These are phyloP conservation scores for Acrocephalus scirpaceus DNA, from an alignment of 2,797 vertebrate genomes.

Conservation along the genomic window DNA sequence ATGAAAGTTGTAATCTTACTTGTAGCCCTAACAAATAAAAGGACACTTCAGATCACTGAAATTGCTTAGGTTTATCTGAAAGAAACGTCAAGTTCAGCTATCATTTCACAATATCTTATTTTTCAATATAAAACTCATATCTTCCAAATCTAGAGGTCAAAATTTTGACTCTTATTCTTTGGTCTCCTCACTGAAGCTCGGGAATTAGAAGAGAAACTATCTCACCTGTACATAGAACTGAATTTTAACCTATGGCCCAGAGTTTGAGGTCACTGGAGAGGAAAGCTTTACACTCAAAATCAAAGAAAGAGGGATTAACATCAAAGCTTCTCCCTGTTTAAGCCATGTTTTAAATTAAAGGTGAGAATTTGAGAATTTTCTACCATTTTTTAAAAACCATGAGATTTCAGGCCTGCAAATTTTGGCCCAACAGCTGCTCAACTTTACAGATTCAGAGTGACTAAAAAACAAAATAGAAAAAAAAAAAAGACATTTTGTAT, in stretches of 20 bases:
- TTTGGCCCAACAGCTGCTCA: background rate
- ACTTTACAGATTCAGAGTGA: background rate
- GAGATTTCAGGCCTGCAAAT: background rate
- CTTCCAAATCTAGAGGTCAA: background rate
- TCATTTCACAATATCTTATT: background rate
- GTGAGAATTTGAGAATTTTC: background rate
- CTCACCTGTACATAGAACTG: background rate
- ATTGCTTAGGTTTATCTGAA: background rate
- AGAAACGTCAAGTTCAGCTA: background rate
- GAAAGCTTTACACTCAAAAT: background rate
- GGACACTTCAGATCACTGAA: background rate
- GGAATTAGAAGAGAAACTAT: background rate
- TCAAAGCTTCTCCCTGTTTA: background rate
- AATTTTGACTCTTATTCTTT: background rate
- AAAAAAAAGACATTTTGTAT: background rate
- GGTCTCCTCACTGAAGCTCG: background rate
- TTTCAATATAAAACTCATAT: background rate
- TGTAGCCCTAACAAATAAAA: background rate
- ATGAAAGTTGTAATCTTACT: background rate
- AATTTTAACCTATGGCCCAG: background rate
- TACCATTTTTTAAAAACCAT: background rate
- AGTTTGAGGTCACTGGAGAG: background rate
- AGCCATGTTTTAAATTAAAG: background rate
- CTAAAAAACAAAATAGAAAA: too few species aligned
- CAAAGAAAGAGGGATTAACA: background rate